Evolutionary conservation across 2,797 vertebrate genomes (phyloP).

Genomic region (Somateria mollissima): DNA sequence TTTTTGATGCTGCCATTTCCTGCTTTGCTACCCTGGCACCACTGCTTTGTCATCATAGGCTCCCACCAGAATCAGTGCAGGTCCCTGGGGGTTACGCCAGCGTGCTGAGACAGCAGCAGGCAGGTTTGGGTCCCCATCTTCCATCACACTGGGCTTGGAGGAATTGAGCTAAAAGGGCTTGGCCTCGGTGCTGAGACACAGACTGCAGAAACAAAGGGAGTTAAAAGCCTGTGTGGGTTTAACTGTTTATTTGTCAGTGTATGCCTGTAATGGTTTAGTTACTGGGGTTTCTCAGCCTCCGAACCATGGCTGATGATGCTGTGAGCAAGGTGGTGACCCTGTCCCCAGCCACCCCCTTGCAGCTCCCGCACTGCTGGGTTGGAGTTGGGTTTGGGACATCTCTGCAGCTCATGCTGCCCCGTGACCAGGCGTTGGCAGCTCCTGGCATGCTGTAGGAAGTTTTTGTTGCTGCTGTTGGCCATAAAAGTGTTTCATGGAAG

Average conservation of each 20-base stretch:
- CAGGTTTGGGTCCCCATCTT: neutral
- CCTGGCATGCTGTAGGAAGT: neutral
- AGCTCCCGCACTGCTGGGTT: fast-evolving
- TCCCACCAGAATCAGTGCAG: neutral
- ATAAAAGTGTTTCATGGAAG: neutral
- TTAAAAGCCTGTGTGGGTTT: neutral
- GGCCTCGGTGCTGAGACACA: neutral
- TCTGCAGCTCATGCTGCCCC: fast-evolving
- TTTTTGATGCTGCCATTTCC: neutral
- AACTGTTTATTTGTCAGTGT: neutral
- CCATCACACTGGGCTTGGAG: neutral
- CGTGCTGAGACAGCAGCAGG: neutral
- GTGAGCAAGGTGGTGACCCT: neutral
- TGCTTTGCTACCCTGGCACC: neutral
- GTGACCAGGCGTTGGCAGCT: neutral
- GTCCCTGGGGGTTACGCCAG: neutral
- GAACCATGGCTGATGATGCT: neutral
- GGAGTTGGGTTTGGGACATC: neutral
- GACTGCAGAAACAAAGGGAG: neutral
- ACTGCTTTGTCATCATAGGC: neutral
- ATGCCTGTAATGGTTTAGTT: neutral
- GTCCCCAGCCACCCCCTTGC: neutral
- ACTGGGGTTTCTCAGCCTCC: neutral
- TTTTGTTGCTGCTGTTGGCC: neutral
- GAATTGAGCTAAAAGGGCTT: neutral